Conservation (phyloP, 2,888 invertebrate species). For the Bugulina stolonifera region DNA sequence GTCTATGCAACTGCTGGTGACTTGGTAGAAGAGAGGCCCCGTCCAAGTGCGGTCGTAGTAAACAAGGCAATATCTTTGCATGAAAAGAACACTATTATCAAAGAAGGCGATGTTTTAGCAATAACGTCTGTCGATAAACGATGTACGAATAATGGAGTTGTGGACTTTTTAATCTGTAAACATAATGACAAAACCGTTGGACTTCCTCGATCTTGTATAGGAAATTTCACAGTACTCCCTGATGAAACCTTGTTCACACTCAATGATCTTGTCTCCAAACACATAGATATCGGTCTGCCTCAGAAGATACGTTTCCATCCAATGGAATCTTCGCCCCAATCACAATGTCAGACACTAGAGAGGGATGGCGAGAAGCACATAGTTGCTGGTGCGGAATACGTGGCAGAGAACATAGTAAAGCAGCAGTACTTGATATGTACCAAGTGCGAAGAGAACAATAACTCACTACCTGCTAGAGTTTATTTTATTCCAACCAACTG, state of each 20-base stretch:
- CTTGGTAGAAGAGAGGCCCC: neutral
- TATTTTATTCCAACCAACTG: conserved; percentile 5
- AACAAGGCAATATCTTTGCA: conserved; percentile 9
- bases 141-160: conserved; percentile 22
- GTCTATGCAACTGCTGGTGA: conserved; percentile 24
- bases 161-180: conserved; percentile 24
- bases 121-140: conserved; percentile 25
- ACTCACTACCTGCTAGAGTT: neutral
- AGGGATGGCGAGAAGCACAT: neutral
- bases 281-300: conserved; percentile 22
- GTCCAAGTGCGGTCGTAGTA: conserved; percentile 14
- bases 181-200: conserved; percentile 24
- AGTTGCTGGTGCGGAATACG: conserved; percentile 12
- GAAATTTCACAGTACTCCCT: conserved; percentile 17
- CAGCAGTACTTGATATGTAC: conserved; percentile 25
- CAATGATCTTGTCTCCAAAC: neutral
- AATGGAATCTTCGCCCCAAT: neutral
- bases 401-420: conserved; percentile 17
- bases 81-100: conserved; percentile 21
- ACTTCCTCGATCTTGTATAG: conserved; percentile 6
- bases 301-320: conserved; percentile 10
- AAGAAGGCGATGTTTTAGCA: conserved; percentile 14
- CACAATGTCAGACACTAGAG: neutral
- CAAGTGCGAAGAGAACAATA: neutral
- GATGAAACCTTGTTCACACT: conserved; percentile 22